Conservation (phyloP, 1,140 invertebrate species). For the Zeugodacus cucurbitae region DNA sequence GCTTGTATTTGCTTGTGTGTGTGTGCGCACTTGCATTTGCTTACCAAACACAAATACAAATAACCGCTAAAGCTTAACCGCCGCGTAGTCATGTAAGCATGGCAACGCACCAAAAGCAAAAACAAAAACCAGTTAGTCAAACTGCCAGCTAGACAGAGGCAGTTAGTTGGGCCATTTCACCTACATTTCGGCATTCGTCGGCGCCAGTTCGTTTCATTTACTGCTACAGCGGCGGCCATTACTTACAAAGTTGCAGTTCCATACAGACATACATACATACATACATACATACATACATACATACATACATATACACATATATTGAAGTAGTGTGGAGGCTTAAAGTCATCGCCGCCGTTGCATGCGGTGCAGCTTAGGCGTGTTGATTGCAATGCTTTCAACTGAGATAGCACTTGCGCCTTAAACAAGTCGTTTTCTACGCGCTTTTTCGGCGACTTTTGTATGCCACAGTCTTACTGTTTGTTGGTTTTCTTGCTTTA, state of each 20-base stretch:
- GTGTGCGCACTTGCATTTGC: background rate
- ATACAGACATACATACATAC: background rate
- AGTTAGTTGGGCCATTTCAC: constrained; percentile 4
- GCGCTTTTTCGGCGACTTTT: background rate
- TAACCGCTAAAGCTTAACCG: background rate
- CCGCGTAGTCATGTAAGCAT: background rate
- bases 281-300: background rate
- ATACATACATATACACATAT: background rate
- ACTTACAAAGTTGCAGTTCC: background rate
- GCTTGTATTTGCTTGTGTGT: background rate
- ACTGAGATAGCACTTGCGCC: background rate
- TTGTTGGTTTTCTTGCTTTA: background rate
- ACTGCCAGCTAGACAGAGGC: background rate
- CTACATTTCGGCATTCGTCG: background rate
- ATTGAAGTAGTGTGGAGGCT: background rate
- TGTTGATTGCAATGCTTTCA: constrained; percentile 7
- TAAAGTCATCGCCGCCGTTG: background rate
- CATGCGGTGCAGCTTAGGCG: background rate
- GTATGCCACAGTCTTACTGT: background rate
- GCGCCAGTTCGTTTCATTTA: constrained; percentile 10
- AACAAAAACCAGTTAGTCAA: background rate
- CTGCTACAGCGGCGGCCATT: background rate
- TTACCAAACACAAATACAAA: constrained; percentile 27
- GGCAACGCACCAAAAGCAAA: background rate
- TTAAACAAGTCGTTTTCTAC: background rate